phyloP scores from a whole-genome alignment of 2,888 invertebrate genomes.

The Eupithecia pulchellata region DNA sequence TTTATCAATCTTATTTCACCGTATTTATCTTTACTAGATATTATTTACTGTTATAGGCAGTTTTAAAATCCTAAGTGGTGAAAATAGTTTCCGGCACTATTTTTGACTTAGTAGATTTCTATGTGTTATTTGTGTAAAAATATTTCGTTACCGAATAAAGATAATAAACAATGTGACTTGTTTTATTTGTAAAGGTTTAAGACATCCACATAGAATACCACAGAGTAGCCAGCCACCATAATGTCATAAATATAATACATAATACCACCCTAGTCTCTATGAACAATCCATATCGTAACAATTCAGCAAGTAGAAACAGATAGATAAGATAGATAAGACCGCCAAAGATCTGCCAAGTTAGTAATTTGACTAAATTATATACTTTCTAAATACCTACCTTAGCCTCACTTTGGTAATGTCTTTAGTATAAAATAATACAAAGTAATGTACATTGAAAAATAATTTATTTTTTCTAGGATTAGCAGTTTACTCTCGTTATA shows the following conservation, averaged over 20 bases:
- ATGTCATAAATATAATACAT: no score
- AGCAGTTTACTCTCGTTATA: constrained; percentile 78
- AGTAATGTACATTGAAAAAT: constrained; percentile 78
- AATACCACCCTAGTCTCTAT: background rate
- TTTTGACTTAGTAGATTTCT: background rate
- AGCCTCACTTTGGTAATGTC: background rate
- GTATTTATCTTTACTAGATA: background rate
- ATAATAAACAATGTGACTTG: constrained; percentile 33
- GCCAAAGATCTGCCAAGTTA: background rate
- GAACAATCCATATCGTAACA: background rate
- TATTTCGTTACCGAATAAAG: constrained; percentile 20
- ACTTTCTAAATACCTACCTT: background rate
- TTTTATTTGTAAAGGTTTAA: constrained; percentile 46
- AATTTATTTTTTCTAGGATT: constrained; percentile 82
- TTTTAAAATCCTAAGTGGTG: background rate
- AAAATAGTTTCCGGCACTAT: background rate
- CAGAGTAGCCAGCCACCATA: no score
- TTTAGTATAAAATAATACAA: constrained; percentile 63
- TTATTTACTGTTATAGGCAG: background rate
- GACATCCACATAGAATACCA: constrained; percentile 8
- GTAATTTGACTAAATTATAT: background rate
- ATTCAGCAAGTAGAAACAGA: background rate
- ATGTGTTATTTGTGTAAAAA: constrained; percentile 14
- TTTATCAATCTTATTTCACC: background rate
- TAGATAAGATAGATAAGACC: background rate